Percentiles rank a stretch among this genome's conserved stretches.
phyloP scores from a whole-genome alignment of 2,888 invertebrate genomes.

The Masnerella sp. region DNA sequence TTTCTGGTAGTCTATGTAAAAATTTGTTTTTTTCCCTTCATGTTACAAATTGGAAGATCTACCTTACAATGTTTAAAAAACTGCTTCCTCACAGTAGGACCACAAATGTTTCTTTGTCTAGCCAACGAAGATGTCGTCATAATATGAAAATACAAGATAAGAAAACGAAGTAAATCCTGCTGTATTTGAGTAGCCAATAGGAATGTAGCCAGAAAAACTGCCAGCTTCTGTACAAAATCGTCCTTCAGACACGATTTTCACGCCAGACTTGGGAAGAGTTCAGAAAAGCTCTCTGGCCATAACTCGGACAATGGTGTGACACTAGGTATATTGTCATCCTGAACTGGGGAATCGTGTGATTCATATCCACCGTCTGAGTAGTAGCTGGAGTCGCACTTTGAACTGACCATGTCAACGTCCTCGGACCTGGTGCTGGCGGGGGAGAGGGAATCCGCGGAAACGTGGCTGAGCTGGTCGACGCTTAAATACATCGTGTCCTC shows the following conservation, averaged over 20 bases:
- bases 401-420: constrained; percentile 64
- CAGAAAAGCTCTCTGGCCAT: constrained; percentile 87
- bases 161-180: too few relatives aligned
- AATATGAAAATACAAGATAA: too few relatives aligned
- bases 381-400: constrained; percentile 65
- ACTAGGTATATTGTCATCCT: constrained; percentile 48
- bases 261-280: constrained; percentile 86
- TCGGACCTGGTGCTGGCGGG: constrained; percentile 72
- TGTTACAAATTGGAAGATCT: too few relatives aligned
- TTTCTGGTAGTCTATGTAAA: too few relatives aligned
- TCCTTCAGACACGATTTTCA: constrained; percentile 76
- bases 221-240: too few relatives aligned
- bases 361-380: constrained; percentile 83
- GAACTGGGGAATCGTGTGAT: constrained; percentile 81
- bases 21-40: too few relatives aligned
- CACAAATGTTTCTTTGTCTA: too few relatives aligned
- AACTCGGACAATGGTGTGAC: constrained; percentile 80
- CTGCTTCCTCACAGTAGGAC: too few relatives aligned
- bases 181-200: too few relatives aligned
- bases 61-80: too few relatives aligned
- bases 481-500: constrained; percentile 57
- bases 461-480: not conserved
- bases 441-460: constrained; percentile 68
- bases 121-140: too few relatives aligned
- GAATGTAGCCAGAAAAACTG: too few relatives aligned